Evolutionary conservation across 1,140 invertebrate species (phyloP).

Genomic region (Aphelinus atriplicis): DNA sequence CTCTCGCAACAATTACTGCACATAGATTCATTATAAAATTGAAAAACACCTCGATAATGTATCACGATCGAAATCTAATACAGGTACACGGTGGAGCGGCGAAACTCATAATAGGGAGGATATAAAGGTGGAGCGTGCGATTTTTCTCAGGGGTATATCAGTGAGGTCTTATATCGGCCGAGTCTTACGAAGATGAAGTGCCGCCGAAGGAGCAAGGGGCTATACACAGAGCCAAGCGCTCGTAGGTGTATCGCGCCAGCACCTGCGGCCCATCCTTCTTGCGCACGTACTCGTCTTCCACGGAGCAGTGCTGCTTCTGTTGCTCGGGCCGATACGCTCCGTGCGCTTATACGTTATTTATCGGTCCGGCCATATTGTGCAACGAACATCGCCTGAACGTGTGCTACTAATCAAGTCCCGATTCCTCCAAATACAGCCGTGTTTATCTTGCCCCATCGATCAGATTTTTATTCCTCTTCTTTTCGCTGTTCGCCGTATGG

Average conservation of each 20-base stretch:
- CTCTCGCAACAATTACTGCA: too few relatives aligned
- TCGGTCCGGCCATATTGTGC: conserved; percentile 51
- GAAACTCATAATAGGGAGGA: too few relatives aligned
- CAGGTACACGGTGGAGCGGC: too few relatives aligned
- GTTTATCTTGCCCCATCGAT: too few relatives aligned
- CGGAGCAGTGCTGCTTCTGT: neutral
- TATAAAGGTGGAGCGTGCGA: too few relatives aligned
- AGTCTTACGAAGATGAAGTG: conserved; percentile 28
- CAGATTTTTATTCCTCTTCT: too few relatives aligned
- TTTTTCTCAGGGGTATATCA: neutral
- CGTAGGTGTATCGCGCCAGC: conserved; percentile 33
- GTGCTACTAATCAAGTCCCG: conserved; percentile 45
- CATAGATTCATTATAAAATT: too few relatives aligned
- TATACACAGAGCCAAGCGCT: neutral
- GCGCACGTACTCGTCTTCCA: conserved; percentile 47
- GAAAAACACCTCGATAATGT: too few relatives aligned
- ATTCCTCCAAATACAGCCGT: too few relatives aligned
- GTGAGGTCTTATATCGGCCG: neutral
- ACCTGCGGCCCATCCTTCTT: conserved; percentile 57
- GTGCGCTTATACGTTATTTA: conserved; percentile 56
- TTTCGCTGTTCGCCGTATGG: too few relatives aligned
- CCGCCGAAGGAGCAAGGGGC: conserved; percentile 7
- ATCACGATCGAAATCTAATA: too few relatives aligned
- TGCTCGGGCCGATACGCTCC: conserved; percentile 51
- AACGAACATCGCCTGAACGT: conserved; percentile 50